Evolutionary conservation across 1,140 invertebrate species (phyloP), one percentile per base, ranked within the genome.

Genomic region (Diachasma alloeum): DNA sequence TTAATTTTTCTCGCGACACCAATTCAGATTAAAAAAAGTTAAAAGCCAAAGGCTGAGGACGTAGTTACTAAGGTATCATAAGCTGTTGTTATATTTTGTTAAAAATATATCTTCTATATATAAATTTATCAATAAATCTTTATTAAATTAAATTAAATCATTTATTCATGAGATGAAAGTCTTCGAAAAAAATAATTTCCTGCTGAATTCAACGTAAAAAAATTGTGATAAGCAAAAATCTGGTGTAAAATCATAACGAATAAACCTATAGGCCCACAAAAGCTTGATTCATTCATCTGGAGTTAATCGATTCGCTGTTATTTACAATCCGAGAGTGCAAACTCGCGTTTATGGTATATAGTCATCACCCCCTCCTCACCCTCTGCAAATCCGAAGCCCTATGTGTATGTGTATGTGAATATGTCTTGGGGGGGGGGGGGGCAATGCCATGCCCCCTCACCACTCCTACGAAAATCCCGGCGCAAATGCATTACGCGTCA

Each of bases 401-500:
- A 15, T 67, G n/a, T n/a, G n/a, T n/a, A n/a, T n/a, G n/a, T 68
- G 36, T 68, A 39, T 39, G 31, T 68, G 66, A 11, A 39, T 68
- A 31, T 68, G 36, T 39, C 66, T 68, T 68, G 59, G n/a, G 24
- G 24, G 24, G 56, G 24, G 17, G 24, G 24, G 31, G 66, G 36
- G 46, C 44, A 37, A 77, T 74, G 42, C 48, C 17, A 22, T 26
- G 37, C 24, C 56, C 48, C 74, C 46, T 17, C 56, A 39, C 53
- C 13, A 42, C 74, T 48, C 37, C 76, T 70, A 81, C 82, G 81
- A 88, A 87, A 87, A 86, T 86, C 85, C 81, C 77, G 10, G 81
- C 81, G 85, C 82, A 84, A 89, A 89, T 90, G 88, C 88, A 89
- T 89, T 89, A 89, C 88, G 88, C 88, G 87, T 89, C 87, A 89